Evolutionary conservation across 2,113 vertebrate genomes (phyloP).

Genomic region (Rhabdornis inornatus): DNA sequence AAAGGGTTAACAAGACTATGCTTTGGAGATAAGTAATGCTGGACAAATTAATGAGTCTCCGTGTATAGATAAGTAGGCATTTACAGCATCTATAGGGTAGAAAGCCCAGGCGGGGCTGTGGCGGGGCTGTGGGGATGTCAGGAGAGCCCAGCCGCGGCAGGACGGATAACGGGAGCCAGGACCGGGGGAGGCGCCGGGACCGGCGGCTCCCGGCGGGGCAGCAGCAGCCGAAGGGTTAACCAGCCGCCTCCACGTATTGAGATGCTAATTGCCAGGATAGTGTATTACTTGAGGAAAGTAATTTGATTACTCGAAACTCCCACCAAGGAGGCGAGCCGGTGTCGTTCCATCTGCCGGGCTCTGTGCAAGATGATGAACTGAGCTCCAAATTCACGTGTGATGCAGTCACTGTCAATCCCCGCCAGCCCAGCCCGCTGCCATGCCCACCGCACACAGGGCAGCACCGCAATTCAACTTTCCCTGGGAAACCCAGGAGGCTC

Average conservation of each 20-base stretch:
- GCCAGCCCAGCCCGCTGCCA: constrained; percentile 8
- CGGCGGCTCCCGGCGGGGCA: neutral
- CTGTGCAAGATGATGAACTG: neutral
- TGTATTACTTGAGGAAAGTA: constrained; percentile 3
- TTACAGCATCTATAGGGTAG: neutral
- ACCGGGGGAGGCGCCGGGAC: neutral
- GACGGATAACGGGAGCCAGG: neutral
- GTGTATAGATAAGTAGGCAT: neutral
- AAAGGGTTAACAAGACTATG: neutral
- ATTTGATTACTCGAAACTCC: constrained; percentile 39
- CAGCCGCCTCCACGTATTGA: neutral
- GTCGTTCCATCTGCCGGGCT: constrained; percentile 33
- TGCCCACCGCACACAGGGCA: neutral
- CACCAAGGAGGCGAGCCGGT: neutral
- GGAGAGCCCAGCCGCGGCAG: neutral
- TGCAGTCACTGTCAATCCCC: constrained; percentile 26
- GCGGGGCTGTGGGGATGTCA: neutral
- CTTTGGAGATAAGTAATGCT: neutral
- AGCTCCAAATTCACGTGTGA: neutral
- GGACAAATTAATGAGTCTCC: neutral
- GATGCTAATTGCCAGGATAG: constrained; percentile 16
- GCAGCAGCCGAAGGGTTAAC: constrained; percentile 19
- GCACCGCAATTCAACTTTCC: constrained; percentile 62
- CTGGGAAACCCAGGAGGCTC: constrained; percentile 51
- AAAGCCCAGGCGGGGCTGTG: neutral